Base-by-base conservation (phyloP, 2,888 invertebrate genomes). In the Deilephila elpenor region DNA sequence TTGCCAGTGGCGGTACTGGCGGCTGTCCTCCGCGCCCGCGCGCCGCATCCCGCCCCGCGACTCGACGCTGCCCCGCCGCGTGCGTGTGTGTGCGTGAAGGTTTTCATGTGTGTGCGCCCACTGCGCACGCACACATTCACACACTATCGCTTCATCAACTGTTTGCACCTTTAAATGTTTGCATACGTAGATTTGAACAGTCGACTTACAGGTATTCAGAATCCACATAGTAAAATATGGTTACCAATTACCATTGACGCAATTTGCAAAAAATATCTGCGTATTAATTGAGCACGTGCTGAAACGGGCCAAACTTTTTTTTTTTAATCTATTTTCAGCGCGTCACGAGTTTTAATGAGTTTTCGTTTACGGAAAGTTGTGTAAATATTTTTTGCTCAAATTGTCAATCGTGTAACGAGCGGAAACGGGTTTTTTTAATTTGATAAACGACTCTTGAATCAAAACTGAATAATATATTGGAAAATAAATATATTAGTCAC, bases 1-100 rank as follows among this genome's bases (percentile, higher is more conserved):
- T 87, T 88, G 89, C 84, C 84, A 83, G 85, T 82, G 83, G 83
- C 84, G 86, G 79, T 86, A 85, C 82, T 86, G 82, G 75, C 83
- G 80, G 77, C 82, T 79, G 75, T 78, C 82, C 83, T 83, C 80
- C 82, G 74, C 80, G 71, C 85, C 78, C 78, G 80, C 73, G 73
- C 78, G 73, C 59, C 82, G 73, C 80, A 70, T 84, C 78, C 78
- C 80, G 73, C 78, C 74, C 75, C 78, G 76, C 75, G 75, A 25
- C 75, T 71, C 79, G 77, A 79, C 75, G 80, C 79, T 76, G 80
- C 56, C 17, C 5, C 56, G 56, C 19, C 44, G 44, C 44, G 44
- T 44, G 44, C 44, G 44, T 2, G n/a, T 56, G 56, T 56, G 56
- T 56, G 56, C 56, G 74, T 78, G 76, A 76, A 44, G 56, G 62